Evolutionary conservation across 2,113 vertebrate genomes (phyloP).

Genomic region (Alectura lathami): DNA sequence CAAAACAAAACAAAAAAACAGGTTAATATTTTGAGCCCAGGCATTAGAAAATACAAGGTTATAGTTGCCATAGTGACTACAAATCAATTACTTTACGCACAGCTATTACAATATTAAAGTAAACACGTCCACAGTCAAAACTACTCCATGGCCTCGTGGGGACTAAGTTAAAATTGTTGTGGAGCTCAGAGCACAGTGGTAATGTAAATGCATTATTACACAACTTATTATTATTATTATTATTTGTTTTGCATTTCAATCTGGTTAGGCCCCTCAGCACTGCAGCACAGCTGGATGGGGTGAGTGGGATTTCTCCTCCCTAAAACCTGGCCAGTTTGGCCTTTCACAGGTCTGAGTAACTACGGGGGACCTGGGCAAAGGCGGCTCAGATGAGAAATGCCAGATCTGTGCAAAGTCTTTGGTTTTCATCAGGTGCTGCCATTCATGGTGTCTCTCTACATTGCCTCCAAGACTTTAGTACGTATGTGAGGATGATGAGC

Average conservation of each 20-base stretch:
- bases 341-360: background rate
- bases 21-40: background rate
- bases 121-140: constrained; percentile 2
- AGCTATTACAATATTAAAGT: constrained; percentile 38
- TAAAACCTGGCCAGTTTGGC: background rate
- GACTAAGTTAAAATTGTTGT: constrained; percentile 22
- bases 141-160: background rate
- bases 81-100: constrained; percentile 23
- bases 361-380: background rate
- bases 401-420: background rate
- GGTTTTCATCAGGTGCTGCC: background rate
- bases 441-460: background rate
- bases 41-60: background rate
- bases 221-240: background rate
- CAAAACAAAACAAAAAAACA: background rate
- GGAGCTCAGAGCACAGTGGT: background rate
- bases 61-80: constrained; percentile 16
- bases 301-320: background rate
- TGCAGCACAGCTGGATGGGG: background rate
- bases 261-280: background rate
- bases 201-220: background rate
- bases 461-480: background rate
- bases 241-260: background rate
- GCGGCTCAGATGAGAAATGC: background rate
- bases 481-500: fast-evolving